Conservation (phyloP, 2,797 vertebrate genomes). For the Myotis pilosus region DNA sequence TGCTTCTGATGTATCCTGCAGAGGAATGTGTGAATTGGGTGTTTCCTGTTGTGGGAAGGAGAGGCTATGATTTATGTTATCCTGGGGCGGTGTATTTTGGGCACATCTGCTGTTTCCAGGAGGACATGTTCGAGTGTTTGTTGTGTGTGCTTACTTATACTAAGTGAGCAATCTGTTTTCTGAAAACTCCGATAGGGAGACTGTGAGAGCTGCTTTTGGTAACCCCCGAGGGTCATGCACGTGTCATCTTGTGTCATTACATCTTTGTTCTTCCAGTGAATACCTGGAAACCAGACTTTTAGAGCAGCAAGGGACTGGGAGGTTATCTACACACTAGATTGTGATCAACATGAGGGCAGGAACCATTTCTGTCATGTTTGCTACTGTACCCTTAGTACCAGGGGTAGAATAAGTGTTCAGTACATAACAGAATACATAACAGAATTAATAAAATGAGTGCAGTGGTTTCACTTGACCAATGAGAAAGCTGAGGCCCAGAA, state of each 20-base stretch:
- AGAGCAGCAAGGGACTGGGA: not conserved
- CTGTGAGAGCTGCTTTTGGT: not conserved
- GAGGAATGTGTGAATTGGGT: slow-evolving; percentile 55
- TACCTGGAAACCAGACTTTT: not conserved
- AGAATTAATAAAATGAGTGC: not conserved
- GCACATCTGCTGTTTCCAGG: slow-evolving; percentile 59
- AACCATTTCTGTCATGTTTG: not conserved
- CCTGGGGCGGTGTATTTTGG: slow-evolving; percentile 59
- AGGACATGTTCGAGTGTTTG: not conserved
- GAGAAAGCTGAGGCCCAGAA: not conserved
- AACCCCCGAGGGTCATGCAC: not conserved
- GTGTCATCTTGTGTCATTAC: not conserved
- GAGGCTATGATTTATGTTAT: slow-evolving; percentile 48
- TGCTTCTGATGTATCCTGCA: slow-evolving; percentile 43
- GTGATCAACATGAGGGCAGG: not conserved
- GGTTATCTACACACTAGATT: not conserved
- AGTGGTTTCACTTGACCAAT: not conserved
- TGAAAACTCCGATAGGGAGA: not conserved
- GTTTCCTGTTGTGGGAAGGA: slow-evolving; percentile 56
- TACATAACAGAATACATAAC: not conserved
- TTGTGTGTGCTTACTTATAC: not conserved
- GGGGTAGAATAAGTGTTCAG: not conserved
- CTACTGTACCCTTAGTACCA: not conserved
- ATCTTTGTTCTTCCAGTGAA: not conserved
- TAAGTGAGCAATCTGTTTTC: slow-evolving; percentile 6